Conservation (phyloP, 1,140 invertebrate species). For the Hetaerina americana region DNA sequence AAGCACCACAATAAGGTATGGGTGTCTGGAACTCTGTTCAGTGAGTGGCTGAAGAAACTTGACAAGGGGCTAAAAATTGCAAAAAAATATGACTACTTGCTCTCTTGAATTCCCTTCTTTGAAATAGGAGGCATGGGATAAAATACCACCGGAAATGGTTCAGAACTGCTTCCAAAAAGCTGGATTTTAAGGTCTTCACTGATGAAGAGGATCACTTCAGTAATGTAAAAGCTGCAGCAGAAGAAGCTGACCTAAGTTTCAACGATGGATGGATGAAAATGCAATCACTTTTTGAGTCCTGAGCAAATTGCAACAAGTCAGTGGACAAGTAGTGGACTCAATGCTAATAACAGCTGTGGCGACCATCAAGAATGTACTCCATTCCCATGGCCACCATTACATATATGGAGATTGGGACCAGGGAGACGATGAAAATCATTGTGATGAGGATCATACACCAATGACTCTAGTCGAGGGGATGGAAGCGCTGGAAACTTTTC, state of each 20-base stretch:
- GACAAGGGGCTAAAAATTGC: no score
- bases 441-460: background rate
- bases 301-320: background rate
- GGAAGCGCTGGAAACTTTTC: background rate
- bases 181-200: background rate
- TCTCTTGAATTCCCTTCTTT: background rate
- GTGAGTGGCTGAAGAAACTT: no score
- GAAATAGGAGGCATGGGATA: background rate
- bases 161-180: background rate
- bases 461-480: background rate
- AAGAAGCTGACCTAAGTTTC: background rate
- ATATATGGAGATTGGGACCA: background rate
- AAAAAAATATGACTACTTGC: background rate
- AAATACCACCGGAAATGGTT: background rate
- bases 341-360: background rate
- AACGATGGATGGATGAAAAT: background rate
- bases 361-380: background rate
- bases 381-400: background rate
- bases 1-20: no score
- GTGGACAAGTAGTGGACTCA: background rate
- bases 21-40: no score
- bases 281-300: background rate
- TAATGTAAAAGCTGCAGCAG: background rate
- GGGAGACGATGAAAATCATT: background rate
- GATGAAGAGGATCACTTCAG: background rate